Evolutionary conservation across 2,113 vertebrate genomes (phyloP).

Genomic region (Monarcha castaneiventris): DNA sequence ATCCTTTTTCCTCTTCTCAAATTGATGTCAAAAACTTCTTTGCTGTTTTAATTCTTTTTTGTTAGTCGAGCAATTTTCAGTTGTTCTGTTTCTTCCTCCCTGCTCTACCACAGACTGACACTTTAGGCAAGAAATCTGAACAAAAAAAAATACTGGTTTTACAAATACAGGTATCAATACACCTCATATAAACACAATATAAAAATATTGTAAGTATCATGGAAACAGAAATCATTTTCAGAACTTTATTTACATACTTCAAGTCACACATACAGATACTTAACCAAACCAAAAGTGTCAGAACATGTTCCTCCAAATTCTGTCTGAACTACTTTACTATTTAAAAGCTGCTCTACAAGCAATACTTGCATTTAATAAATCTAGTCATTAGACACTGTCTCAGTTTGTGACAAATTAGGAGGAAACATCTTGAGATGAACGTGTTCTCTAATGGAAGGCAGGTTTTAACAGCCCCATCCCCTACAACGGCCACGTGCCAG

Average conservation of each 20-base stretch:
- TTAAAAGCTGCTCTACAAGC: background rate
- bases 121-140: background rate
- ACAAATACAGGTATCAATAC: background rate
- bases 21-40: background rate
- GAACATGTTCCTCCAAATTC: background rate
- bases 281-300: background rate
- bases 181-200: background rate
- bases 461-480: too few species aligned
- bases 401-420: too few species aligned
- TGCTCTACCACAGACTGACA: background rate
- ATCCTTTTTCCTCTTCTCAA: background rate
- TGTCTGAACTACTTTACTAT: background rate
- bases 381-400: background rate
- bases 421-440: too few species aligned
- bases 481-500: too few species aligned
- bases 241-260: background rate
- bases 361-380: background rate
- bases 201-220: background rate
- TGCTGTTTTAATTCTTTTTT: background rate
- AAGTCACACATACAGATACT: background rate
- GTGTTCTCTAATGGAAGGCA: too few species aligned
- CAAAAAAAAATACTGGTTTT: background rate
- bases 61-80: background rate
- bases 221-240: background rate
- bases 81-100: background rate